Evolutionary conservation across 2,888 invertebrate species (phyloP), one percentile per base, ranked within the genome.

Genomic region (Lasiommata megera): DNA sequence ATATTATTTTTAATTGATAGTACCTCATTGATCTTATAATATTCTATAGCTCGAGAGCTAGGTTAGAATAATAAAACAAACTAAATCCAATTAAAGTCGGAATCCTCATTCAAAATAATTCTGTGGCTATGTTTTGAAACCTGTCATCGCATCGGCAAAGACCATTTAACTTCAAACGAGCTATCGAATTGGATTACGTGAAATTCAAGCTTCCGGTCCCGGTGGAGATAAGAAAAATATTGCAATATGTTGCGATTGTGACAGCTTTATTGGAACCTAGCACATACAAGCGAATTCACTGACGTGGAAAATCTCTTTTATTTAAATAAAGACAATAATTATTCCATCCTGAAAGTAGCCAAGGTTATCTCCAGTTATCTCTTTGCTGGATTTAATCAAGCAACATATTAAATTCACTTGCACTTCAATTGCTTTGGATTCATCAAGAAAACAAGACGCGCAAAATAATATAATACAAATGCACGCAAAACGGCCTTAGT

Each of bases 151-250:
- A 28, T 38, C 14, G 12, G 31, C 46, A 31, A 16, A 31, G 16
- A 31, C 16, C 43, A 44, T 47, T 55, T 44, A 50, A 50, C 36
- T 47, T 53, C 40, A 52, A 57, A 57, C 57, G 40, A 53, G 40
- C 47, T 53, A 52, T 46, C 44, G 28, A 52, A 51, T 52, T 47
- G 59, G 59, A 55, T 59, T 51, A 55, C 34, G 46, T 51, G 38
- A 34, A 47, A 44, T 52, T 36, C 31, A 36, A 50, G 23, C 51
- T 50, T 52, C 54, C 50, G 23, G 38, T 53, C 44, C n/a, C 28
- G 36, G 14, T 8, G 43, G 17, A 36, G 43, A 34, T 34, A 17
- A 44, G 43, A 18, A 17, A 53, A 53, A 53, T 36, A 53, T 53
- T 41, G 41, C 52, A 3, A 41, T 31, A 41, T 41, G 17, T 34